Percentiles rank a stretch among this genome's conserved stretches.
Evolutionary conservation across 1,140 invertebrate species (phyloP).

Genomic region (Hydropsyche tenuis): DNA sequence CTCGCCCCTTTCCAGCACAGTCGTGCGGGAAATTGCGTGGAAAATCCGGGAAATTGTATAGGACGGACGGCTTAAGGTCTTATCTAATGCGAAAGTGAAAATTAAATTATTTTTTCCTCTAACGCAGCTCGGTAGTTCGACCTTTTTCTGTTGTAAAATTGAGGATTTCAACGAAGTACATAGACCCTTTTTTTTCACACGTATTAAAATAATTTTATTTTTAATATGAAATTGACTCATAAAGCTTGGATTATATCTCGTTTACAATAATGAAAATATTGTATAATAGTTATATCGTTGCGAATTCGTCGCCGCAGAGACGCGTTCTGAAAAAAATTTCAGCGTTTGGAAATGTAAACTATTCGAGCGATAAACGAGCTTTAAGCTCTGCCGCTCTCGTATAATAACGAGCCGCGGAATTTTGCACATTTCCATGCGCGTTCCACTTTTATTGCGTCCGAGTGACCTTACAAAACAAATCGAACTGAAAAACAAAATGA

Average conservation of each 20-base stretch:
- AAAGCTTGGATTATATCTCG: no score
- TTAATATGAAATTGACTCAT: no score
- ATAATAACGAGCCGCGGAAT: conserved; percentile 11
- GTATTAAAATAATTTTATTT: no score
- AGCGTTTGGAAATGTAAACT: conserved; percentile 17
- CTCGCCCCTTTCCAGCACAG: not conserved
- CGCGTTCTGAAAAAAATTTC: not conserved
- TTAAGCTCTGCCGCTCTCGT: not conserved
- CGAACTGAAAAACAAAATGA: no score
- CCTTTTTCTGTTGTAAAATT: no score
- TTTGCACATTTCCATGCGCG: not conserved
- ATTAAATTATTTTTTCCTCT: not conserved
- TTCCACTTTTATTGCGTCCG: no score
- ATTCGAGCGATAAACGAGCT: conserved; percentile 20
- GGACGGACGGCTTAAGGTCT: no score
- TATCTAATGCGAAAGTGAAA: not conserved
- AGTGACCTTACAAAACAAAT: no score
- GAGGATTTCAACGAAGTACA: no score
- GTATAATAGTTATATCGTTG: no score
- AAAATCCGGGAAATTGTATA: conserved; percentile 12
- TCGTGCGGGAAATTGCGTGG: not conserved
- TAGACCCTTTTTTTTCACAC: no score
- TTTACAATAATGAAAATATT: no score
- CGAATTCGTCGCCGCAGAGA: not conserved
- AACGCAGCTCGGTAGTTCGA: not conserved